These are phyloP conservation scores for Platichthys flesus DNA, from an alignment of 2,113 vertebrate genomes.

Conservation along the genomic window DNA sequence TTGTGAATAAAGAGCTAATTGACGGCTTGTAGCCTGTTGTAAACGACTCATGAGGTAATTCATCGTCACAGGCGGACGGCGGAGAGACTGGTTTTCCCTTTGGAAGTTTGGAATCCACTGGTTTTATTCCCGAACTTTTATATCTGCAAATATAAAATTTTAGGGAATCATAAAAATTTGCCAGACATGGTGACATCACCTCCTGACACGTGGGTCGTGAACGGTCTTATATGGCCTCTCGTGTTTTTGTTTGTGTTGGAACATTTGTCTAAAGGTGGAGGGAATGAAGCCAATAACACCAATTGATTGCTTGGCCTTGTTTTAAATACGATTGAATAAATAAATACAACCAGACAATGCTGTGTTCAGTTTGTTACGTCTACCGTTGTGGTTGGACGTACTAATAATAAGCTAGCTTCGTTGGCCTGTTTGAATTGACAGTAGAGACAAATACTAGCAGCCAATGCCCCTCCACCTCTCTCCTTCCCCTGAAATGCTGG, in stretches of 20 bases:
- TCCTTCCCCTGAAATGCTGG: slow-evolving; percentile 54
- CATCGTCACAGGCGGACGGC: slow-evolving; percentile 53
- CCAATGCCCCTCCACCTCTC: slow-evolving; percentile 26
- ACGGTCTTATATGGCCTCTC: background rate
- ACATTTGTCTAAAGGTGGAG: background rate
- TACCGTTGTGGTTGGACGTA: slow-evolving; percentile 32
- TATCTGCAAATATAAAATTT: slow-evolving; percentile 17
- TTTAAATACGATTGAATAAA: slow-evolving; percentile 11
- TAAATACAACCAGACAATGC: slow-evolving; percentile 48
- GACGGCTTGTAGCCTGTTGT: slow-evolving; percentile 73
- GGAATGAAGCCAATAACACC: slow-evolving; percentile 2
- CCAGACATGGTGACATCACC: slow-evolving; percentile 3
- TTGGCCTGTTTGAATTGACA: slow-evolving; percentile 65
- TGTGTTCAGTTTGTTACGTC: slow-evolving; percentile 41
- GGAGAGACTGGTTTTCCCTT: slow-evolving; percentile 38
- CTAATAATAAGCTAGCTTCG: slow-evolving; percentile 63
- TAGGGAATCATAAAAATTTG: slow-evolving; percentile 9
- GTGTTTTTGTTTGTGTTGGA: slow-evolving; percentile 6
- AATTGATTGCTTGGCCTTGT: slow-evolving; percentile 28
- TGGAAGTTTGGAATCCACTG: slow-evolving; percentile 10
- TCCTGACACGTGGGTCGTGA: background rate
- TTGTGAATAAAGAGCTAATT: slow-evolving; percentile 81
- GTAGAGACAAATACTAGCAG: slow-evolving; percentile 65
- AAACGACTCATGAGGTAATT: slow-evolving; percentile 78
- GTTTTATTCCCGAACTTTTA: slow-evolving; percentile 41